Conservation (phyloP, 1,140 invertebrate genomes). For the Gonatopus flavifemur region DNA sequence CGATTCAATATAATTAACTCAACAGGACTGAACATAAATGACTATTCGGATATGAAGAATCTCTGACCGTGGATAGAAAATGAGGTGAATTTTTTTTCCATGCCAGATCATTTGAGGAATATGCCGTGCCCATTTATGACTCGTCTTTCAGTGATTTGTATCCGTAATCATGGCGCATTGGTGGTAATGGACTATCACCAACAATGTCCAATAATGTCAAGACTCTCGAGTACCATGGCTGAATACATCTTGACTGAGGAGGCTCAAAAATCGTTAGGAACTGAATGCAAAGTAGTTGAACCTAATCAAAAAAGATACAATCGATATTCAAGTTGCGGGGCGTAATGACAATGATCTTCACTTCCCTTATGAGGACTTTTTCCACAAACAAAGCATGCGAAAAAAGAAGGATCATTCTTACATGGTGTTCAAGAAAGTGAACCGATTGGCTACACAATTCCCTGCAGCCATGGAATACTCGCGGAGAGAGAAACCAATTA, state of each 20-base stretch:
- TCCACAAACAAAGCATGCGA: slow-evolving; percentile 84
- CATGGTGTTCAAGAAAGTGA: slow-evolving; percentile 94
- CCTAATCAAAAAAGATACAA: slow-evolving; percentile 49
- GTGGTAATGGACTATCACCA: slow-evolving; percentile 79
- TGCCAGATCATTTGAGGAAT: slow-evolving; percentile 31
- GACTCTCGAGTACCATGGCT: slow-evolving; percentile 59
- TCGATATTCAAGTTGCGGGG: slow-evolving; percentile 26
- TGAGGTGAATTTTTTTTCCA: too few species aligned
- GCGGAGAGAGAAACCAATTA: slow-evolving; percentile 78
- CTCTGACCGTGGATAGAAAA: too few species aligned
- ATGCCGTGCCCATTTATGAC: slow-evolving; percentile 90
- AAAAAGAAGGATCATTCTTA: slow-evolving; percentile 98
- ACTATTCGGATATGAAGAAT: too few species aligned
- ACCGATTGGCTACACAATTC: slow-evolving; percentile 82
- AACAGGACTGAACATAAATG: too few species aligned
- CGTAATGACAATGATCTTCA: slow-evolving; percentile 32
- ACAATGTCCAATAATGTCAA: slow-evolving; percentile 78
- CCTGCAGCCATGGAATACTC: slow-evolving; percentile 84
- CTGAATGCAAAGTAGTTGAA: slow-evolving; percentile 43
- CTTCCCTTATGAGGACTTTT: slow-evolving; percentile 91
- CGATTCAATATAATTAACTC: too few species aligned
- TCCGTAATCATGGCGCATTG: slow-evolving; percentile 77
- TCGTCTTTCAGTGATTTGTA: slow-evolving; percentile 74
- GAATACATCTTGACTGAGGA: slow-evolving; percentile 15
- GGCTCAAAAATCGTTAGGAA: slow-evolving; percentile 28